Percentiles rank a stretch among this genome's conserved stretches.
Evolutionary conservation across 2,797 vertebrate species (phyloP).

Genomic region (Bucorvus abyssinicus): DNA sequence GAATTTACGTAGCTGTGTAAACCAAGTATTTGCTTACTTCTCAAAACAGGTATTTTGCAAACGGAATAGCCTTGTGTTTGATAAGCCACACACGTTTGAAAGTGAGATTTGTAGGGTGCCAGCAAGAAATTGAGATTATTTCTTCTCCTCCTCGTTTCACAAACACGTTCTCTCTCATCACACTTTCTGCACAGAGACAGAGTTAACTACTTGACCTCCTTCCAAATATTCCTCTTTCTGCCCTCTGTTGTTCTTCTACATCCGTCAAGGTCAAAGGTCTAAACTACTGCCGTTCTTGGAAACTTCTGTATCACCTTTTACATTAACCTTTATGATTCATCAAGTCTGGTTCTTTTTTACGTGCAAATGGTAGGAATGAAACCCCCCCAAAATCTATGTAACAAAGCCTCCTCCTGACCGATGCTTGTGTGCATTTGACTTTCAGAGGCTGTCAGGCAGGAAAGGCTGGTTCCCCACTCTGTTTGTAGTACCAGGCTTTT

Average conservation of each 20-base stretch:
- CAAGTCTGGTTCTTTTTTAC: background rate
- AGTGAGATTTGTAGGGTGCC: background rate
- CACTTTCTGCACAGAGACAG: background rate
- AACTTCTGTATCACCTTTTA: background rate
- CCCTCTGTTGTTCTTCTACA: background rate
- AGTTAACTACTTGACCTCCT: background rate
- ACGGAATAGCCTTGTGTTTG: background rate
- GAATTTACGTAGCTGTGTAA: background rate
- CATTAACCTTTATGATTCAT: background rate
- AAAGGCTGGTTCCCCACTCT: constrained; percentile 38
- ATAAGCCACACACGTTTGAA: background rate
- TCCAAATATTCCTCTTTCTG: background rate
- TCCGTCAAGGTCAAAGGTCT: background rate
- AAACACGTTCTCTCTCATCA: background rate
- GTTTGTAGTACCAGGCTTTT: constrained; percentile 28
- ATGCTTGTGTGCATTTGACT: background rate
- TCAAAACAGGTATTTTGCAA: background rate
- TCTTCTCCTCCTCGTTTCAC: background rate
- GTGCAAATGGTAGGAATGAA: background rate
- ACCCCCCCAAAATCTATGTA: background rate
- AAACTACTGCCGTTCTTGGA: background rate
- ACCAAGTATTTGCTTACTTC: background rate
- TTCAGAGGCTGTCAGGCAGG: background rate
- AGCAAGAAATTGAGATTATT: background rate
- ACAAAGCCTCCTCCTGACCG: background rate